These are phyloP conservation scores for Scomberomorus guttatus DNA, from an alignment of 2,797 vertebrate genomes.

Conservation along the genomic window DNA sequence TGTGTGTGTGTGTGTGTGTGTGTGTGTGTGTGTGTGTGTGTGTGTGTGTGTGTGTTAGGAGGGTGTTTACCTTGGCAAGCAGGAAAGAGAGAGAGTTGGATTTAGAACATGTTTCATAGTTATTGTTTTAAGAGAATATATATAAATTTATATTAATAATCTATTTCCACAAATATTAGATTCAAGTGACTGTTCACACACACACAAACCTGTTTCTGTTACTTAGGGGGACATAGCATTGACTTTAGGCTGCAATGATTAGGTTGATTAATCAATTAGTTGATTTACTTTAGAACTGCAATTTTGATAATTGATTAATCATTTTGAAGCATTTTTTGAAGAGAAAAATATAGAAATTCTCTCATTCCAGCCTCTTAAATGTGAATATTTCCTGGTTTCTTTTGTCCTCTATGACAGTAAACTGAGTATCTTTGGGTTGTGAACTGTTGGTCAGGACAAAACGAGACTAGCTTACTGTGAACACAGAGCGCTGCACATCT, in stretches of 20 bases:
- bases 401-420: too few species aligned
- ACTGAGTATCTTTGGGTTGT: too few species aligned
- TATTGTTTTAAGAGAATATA: conserved; percentile 44
- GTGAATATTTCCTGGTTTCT: too few species aligned
- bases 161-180: conserved; percentile 31
- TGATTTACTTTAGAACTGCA: neutral
- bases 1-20: conserved; percentile 28
- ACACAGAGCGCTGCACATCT: too few species aligned
- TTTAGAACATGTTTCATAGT: conserved; percentile 25
- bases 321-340: neutral
- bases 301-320: neutral
- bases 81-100: conserved; percentile 3
- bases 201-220: neutral
- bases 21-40: conserved; percentile 30
- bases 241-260: neutral
- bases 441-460: too few species aligned
- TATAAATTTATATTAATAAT: conserved; percentile 40
- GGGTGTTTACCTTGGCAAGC: conserved; percentile 55
- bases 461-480: too few species aligned
- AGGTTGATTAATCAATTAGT: neutral
- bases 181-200: neutral
- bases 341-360: too few species aligned
- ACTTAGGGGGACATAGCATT: neutral
- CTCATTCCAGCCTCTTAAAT: too few species aligned
- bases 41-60: conserved; percentile 8